These are phyloP conservation scores for Echinops telfairi DNA, from an alignment of 2,113 vertebrate species.

Conservation along the genomic window DNA sequence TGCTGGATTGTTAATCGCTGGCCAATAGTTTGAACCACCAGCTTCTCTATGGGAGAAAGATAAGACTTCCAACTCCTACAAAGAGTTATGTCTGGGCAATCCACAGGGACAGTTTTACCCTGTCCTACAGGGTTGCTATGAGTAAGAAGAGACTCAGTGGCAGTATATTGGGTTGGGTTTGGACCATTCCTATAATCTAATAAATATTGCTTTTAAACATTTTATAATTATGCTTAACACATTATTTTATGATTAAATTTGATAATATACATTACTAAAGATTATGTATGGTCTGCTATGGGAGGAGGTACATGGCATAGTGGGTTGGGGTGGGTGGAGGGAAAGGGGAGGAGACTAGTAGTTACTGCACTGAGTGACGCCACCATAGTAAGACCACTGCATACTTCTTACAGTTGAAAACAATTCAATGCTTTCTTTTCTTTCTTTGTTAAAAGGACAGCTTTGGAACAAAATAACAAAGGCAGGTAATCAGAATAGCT, in stretches of 20 bases:
- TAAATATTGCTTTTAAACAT: neutral
- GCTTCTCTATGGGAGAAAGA: no score
- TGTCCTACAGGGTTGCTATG: no score
- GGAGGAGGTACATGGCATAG: neutral
- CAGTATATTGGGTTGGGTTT: no score
- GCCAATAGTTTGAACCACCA: no score
- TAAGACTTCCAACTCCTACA: no score
- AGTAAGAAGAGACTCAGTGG: no score
- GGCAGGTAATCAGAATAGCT: neutral
- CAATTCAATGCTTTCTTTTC: neutral
- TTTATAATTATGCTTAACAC: neutral
- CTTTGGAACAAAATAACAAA: conserved; percentile 47
- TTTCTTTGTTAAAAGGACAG: neutral
- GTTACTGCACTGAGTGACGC: neutral
- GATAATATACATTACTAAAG: neutral
- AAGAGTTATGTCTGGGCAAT: no score
- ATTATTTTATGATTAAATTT: neutral
- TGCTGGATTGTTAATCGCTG: no score
- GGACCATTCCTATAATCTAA: no score
- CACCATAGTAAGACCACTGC: neutral
- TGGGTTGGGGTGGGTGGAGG: no score
- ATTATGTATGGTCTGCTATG: neutral
- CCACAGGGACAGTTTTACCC: no score
- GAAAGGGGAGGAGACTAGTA: neutral
- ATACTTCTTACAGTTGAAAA: neutral